These are phyloP conservation scores for Etheostoma perlongum DNA, from an alignment of 2,797 vertebrate species.

Conservation along the genomic window DNA sequence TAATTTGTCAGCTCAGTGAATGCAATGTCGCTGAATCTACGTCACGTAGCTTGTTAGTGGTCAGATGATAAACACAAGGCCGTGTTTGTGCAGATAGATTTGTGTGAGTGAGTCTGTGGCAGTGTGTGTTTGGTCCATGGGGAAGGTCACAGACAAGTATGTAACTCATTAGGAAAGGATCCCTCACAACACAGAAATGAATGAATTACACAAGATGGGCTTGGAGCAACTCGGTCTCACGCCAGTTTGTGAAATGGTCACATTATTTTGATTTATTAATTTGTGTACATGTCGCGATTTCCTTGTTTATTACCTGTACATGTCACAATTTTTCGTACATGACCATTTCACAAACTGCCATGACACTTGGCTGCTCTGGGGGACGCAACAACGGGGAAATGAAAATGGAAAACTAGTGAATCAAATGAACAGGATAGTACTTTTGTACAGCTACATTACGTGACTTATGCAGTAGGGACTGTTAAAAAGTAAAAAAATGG, in stretches of 20 bases:
- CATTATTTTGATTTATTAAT: too few relatives aligned
- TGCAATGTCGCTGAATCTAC: slow-evolving; percentile 29
- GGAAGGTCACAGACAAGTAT: slow-evolving; percentile 62
- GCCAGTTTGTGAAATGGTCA: too few relatives aligned
- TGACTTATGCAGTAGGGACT: not conserved
- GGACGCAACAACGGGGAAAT: too few relatives aligned
- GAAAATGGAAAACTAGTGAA: not conserved
- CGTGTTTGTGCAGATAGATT: slow-evolving; percentile 15
- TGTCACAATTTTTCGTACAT: too few relatives aligned
- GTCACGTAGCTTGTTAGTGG: slow-evolving; percentile 38
- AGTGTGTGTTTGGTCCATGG: slow-evolving; percentile 40
- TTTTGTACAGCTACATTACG: not conserved
- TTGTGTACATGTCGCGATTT: too few relatives aligned
- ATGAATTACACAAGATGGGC: slow-evolving; percentile 53
- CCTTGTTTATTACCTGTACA: too few relatives aligned
- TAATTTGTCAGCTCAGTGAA: slow-evolving; percentile 12
- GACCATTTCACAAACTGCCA: too few relatives aligned
- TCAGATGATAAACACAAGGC: slow-evolving; percentile 28
- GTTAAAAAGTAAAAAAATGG: slow-evolving; percentile 13
- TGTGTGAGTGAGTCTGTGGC: slow-evolving; percentile 22
- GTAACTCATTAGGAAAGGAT: slow-evolving; percentile 64
- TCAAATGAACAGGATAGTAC: not conserved
- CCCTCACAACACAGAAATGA: slow-evolving; percentile 46
- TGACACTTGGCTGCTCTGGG: too few relatives aligned
- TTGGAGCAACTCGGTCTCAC: not conserved